Percentiles rank a stretch among this genome's conserved stretches.
Evolutionary conservation across 2,113 vertebrate species (phyloP).

Genomic region (Pituophis catenifer): DNA sequence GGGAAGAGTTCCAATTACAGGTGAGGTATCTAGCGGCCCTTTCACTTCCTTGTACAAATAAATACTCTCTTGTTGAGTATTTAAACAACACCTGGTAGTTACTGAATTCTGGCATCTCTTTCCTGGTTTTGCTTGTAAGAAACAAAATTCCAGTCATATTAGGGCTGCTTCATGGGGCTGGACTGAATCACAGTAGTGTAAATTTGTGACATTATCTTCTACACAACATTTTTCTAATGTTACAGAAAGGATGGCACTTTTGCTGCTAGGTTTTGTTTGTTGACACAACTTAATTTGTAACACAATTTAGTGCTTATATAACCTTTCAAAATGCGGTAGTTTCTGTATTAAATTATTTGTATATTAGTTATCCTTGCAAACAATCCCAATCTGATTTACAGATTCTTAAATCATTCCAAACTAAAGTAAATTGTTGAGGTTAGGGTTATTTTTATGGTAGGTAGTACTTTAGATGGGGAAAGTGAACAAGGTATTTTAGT

Average conservation of each 20-base stretch:
- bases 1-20: background rate
- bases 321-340: background rate
- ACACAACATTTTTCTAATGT: background rate
- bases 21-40: background rate
- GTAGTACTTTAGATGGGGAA: background rate
- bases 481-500: background rate
- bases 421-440: background rate
- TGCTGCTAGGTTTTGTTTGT: background rate
- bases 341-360: background rate
- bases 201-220: background rate
- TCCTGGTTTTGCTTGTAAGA: background rate
- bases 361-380: background rate
- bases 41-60: background rate
- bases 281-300: background rate
- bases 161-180: background rate
- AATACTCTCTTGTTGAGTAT: background rate
- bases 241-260: background rate
- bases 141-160: background rate
- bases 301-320: background rate
- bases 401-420: background rate
- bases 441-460: background rate
- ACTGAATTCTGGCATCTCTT: background rate
- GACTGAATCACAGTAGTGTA: background rate
- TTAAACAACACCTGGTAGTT: background rate
- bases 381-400: background rate